Evolutionary conservation across 2,797 vertebrate genomes (phyloP).

Genomic region (Macroramphosus scolopax): DNA sequence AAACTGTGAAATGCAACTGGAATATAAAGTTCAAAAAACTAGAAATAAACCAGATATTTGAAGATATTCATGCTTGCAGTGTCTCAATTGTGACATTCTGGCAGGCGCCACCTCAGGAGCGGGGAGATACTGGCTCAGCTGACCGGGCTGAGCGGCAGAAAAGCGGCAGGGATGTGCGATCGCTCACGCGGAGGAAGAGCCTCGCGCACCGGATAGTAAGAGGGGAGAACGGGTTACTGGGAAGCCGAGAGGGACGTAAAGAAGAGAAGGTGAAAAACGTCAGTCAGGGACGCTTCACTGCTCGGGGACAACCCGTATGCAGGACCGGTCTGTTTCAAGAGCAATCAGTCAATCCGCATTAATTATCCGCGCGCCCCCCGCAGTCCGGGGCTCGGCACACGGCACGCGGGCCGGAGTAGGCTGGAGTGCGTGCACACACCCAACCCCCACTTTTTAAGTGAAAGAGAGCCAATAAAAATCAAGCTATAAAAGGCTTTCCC

Average conservation of each 20-base stretch:
- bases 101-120: no score
- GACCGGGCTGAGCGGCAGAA: constrained; percentile 2
- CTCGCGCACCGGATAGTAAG: constrained; percentile 3
- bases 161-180: constrained; percentile 16
- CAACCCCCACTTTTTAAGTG: constrained; percentile 71
- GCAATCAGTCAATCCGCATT: constrained; percentile 89
- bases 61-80: no score
- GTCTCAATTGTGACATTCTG: no score
- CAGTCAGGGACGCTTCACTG: constrained; percentile 80
- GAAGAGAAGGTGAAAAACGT: constrained; percentile 73
- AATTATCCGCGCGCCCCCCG: constrained; percentile 76
- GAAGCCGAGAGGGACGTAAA: no score
- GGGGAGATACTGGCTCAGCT: not conserved
- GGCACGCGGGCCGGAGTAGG: constrained; percentile 62
- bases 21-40: no score
- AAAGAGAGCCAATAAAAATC: constrained; percentile 76
- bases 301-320: constrained; percentile 79
- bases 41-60: no score
- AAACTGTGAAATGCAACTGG: not conserved
- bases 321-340: constrained; percentile 86
- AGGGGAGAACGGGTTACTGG: no score
- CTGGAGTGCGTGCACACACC: constrained; percentile 16
- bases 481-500: constrained; percentile 72
- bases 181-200: constrained; percentile 15
- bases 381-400: constrained; percentile 61